Percentiles rank a stretch among this genome's conserved stretches.
Conservation (phyloP, 2,888 invertebrate species). For the Hirtodrosophila cameraria region DNA sequence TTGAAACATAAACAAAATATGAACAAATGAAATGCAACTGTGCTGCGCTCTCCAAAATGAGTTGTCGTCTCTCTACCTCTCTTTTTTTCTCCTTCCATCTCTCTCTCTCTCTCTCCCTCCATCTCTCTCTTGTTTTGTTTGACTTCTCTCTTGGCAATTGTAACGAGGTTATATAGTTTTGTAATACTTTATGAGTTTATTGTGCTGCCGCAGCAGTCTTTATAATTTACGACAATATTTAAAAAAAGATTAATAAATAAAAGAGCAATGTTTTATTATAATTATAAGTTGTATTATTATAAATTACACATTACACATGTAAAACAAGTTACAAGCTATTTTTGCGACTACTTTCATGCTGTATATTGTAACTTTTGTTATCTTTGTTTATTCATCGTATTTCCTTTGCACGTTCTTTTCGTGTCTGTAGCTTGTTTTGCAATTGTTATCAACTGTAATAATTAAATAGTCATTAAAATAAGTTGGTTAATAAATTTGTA, state of each 20-base stretch:
- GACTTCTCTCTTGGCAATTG: conserved; percentile 44
- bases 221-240: conserved; percentile 26
- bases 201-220: conserved; percentile 38
- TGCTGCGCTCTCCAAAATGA: conserved; percentile 10
- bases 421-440: conserved; percentile 30
- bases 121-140: not conserved
- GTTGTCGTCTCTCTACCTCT: not conserved
- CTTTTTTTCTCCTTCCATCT: conserved; percentile 1
- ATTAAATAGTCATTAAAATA: conserved; percentile 55
- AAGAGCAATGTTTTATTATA: not conserved
- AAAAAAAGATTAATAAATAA: conserved; percentile 7
- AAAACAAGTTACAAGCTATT: not conserved
- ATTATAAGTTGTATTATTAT: not conserved
- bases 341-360: conserved; percentile 1
- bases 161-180: conserved; percentile 67
- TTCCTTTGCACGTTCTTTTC: conserved; percentile 41
- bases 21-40: conserved; percentile 50
- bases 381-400: conserved; percentile 15
- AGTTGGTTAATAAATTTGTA: conserved; percentile 40
- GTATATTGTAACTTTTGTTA: conserved; percentile 5
- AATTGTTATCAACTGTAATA: conserved; percentile 33
- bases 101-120: not conserved
- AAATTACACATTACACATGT: not conserved
- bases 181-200: conserved; percentile 63
- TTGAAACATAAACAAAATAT: conserved; percentile 46